Evolutionary conservation across 2,113 vertebrate species (phyloP).

Genomic region (Brachionichthys hirsutus): DNA sequence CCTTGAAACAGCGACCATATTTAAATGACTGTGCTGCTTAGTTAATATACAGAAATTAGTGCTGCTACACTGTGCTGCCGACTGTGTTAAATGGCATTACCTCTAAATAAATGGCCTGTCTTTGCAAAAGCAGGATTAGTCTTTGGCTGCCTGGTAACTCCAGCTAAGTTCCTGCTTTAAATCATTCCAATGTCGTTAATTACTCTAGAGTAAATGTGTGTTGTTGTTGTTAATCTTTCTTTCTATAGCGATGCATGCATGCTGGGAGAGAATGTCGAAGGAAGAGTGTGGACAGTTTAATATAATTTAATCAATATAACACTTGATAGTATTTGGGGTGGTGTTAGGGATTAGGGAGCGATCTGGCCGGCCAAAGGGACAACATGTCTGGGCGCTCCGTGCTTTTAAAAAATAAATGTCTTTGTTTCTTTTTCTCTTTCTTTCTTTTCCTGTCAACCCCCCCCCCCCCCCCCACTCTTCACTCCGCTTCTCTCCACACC

Average conservation of each 20-base stretch:
- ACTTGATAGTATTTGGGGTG: too few relatives aligned
- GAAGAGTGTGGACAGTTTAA: too few relatives aligned
- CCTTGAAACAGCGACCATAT: not conserved
- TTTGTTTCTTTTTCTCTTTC: not conserved
- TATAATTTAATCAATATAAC: too few relatives aligned
- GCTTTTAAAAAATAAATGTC: too few relatives aligned
- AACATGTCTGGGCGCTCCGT: too few relatives aligned
- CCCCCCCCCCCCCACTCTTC: too few relatives aligned
- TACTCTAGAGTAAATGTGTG: conserved; percentile 34
- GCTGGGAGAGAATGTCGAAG: too few relatives aligned
- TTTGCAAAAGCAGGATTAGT: conserved; percentile 48
- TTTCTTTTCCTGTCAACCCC: not conserved
- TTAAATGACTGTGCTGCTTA: not conserved
- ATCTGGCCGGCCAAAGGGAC: too few relatives aligned
- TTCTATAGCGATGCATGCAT: too few relatives aligned
- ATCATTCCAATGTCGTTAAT: conserved; percentile 44
- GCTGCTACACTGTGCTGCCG: not conserved
- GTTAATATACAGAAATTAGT: not conserved
- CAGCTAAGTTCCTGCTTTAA: conserved; percentile 46
- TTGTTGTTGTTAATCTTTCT: not conserved
- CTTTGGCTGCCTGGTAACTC: conserved; percentile 34
- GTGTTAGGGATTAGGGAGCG: too few relatives aligned
- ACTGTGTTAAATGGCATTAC: conserved; percentile 8
- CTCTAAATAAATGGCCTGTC: conserved; percentile 29
- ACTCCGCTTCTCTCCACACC: too few relatives aligned